phyloP scores from a whole-genome alignment of 2,113 vertebrate species.

The Entomyzon cyanotis region DNA sequence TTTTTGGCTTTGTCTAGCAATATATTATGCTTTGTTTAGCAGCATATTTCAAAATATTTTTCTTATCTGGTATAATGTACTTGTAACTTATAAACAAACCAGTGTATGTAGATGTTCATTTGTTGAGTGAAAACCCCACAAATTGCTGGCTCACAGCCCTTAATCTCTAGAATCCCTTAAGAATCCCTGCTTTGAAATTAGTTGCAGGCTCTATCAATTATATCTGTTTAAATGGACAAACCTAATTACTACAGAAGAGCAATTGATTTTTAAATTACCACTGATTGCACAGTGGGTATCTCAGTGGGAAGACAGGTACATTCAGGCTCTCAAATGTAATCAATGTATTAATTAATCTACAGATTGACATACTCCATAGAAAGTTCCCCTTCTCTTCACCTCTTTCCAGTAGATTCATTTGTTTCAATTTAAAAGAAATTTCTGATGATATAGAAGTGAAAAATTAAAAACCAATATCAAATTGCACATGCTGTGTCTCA shows the following conservation, averaged over 20 bases:
- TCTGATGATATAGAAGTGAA: not conserved
- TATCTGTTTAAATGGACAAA: constrained; percentile 75
- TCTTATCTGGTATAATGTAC: not conserved
- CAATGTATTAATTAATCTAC: constrained; percentile 74
- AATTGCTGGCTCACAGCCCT: constrained; percentile 55
- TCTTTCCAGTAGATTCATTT: not conserved
- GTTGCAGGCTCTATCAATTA: constrained; percentile 76
- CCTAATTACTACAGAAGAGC: constrained; percentile 77
- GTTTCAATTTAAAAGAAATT: constrained; percentile 19
- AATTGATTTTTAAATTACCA: constrained; percentile 81
- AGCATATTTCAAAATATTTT: constrained; percentile 46
- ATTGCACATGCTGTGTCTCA: not conserved
- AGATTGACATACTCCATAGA: constrained; percentile 50
- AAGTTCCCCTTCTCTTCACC: not conserved
- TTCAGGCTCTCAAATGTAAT: constrained; percentile 72
- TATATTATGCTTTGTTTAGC: constrained; percentile 16
- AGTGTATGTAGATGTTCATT: constrained; percentile 6
- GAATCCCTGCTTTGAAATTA: constrained; percentile 70
- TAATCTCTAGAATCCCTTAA: constrained; percentile 69
- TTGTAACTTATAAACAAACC: not conserved
- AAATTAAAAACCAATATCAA: not conserved
- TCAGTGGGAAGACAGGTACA: constrained; percentile 71
- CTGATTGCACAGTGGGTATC: constrained; percentile 72
- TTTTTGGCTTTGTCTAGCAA: not conserved
- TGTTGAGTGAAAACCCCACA: constrained; percentile 28